Evolutionary conservation across 2,113 vertebrate genomes (phyloP).

Genomic region (Hiodon alosoides): DNA sequence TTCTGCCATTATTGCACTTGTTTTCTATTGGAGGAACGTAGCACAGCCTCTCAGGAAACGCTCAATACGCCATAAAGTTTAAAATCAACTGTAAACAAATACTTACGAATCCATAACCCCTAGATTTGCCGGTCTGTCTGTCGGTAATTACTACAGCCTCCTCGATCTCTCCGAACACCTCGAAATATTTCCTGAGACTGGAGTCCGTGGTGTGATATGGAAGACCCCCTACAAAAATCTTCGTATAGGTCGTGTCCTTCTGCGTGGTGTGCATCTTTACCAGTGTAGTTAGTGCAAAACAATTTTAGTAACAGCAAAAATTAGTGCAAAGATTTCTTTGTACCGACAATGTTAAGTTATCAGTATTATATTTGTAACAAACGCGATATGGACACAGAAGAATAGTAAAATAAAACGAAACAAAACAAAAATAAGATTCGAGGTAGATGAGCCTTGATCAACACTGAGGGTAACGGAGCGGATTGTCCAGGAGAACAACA

Average conservation of each 20-base stretch:
- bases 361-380: constrained; percentile 28
- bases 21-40: no score
- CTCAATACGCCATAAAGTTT: neutral
- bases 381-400: constrained; percentile 15
- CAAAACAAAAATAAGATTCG: constrained; percentile 41
- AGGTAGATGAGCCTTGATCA: constrained; percentile 58
- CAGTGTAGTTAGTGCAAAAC: constrained; percentile 55
- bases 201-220: constrained; percentile 97
- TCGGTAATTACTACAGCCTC: constrained; percentile 97
- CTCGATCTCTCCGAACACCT: constrained; percentile 96
- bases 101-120: constrained; percentile 98
- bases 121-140: constrained; percentile 92
- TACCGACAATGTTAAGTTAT: constrained; percentile 22
- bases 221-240: constrained; percentile 95
- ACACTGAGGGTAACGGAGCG: constrained; percentile 49
- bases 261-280: constrained; percentile 94
- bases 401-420: constrained; percentile 21
- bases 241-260: constrained; percentile 97
- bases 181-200: constrained; percentile 97
- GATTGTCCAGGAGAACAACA: constrained; percentile 59
- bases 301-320: constrained; percentile 40
- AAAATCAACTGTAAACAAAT: neutral
- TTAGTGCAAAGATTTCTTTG: constrained; percentile 62
- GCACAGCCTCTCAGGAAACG: no score
- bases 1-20: no score